phyloP scores from a whole-genome alignment of 2,797 vertebrate species.

The Tenualosa thibaudeaui region DNA sequence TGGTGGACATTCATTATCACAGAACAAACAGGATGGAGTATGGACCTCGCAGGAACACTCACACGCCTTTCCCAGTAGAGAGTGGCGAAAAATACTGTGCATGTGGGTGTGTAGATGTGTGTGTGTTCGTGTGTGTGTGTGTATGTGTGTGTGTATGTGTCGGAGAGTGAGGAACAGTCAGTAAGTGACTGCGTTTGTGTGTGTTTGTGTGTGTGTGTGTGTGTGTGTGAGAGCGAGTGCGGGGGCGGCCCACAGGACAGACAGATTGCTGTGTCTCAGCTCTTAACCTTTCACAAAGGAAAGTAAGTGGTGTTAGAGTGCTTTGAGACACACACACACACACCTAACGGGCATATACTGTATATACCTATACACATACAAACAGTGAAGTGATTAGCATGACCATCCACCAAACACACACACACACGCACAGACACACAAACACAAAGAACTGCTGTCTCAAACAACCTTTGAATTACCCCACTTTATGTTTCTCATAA shows the following conservation, averaged over 20 bases:
- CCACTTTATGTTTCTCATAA: not conserved
- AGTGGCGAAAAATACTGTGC: not conserved
- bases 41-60: slow-evolving; percentile 29
- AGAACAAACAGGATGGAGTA: slow-evolving; percentile 35
- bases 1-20: slow-evolving; percentile 31
- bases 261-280: slow-evolving; percentile 44
- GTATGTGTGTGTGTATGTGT: not conserved
- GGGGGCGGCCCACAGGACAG: slow-evolving; percentile 55
- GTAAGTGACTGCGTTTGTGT: not conserved
- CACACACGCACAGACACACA: not conserved
- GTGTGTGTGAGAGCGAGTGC: slow-evolving; percentile 55
- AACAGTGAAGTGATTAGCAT: not conserved
- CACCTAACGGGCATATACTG: no score
- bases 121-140: not conserved
- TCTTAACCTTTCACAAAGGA: slow-evolving; percentile 45
- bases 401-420: not conserved
- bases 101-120: not conserved
- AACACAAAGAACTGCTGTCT: slow-evolving; percentile 16
- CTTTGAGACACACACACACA: slow-evolving; percentile 4
- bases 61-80: not conserved
- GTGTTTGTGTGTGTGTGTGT: slow-evolving; percentile 36
- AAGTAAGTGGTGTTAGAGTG: slow-evolving; percentile 49
- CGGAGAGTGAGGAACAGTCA: not conserved
- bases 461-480: not conserved
- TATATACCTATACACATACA: not conserved